Percentiles rank a stretch among this genome's conserved stretches.
Evolutionary conservation across 2,888 invertebrate species (phyloP).

Genomic region (Hololepta plana): DNA sequence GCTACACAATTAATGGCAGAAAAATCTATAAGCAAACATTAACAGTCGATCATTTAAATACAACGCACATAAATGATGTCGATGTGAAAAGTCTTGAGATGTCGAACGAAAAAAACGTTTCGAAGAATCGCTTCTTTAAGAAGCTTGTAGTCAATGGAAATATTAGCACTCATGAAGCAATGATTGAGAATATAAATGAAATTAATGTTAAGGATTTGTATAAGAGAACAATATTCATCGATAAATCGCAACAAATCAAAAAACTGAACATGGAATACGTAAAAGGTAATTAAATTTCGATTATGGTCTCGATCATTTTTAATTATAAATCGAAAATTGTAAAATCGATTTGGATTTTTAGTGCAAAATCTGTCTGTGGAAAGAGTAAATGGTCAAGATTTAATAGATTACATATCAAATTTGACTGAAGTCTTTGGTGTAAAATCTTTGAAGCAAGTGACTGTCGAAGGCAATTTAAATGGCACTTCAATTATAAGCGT

Average conservation of each 20-base stretch:
- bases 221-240: too few species aligned
- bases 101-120: conserved; percentile 5
- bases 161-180: too few species aligned
- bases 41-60: conserved; percentile 11
- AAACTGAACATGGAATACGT: neutral
- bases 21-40: conserved; percentile 15
- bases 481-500: neutral
- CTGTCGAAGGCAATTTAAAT: neutral
- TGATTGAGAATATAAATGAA: conserved; percentile 7
- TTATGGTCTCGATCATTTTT: too few species aligned
- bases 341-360: too few species aligned
- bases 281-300: neutral
- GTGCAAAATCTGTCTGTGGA: too few species aligned
- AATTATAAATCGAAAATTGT: too few species aligned
- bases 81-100: conserved; percentile 5
- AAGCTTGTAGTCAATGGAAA: too few species aligned
- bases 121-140: too few species aligned
- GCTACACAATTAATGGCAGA: conserved; percentile 15
- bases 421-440: too few species aligned
- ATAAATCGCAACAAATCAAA: conserved; percentile 1
- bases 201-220: conserved; percentile 3
- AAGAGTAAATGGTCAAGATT: too few species aligned
- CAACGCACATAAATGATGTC: conserved; percentile 9
- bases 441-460: neutral
- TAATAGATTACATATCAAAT: too few species aligned